A percentile compares a stretch with the other conserved stretches of the same genome.
Evolutionary conservation across 2,113 vertebrate genomes (phyloP).

Genomic region (Thryonomys swinderianus): DNA sequence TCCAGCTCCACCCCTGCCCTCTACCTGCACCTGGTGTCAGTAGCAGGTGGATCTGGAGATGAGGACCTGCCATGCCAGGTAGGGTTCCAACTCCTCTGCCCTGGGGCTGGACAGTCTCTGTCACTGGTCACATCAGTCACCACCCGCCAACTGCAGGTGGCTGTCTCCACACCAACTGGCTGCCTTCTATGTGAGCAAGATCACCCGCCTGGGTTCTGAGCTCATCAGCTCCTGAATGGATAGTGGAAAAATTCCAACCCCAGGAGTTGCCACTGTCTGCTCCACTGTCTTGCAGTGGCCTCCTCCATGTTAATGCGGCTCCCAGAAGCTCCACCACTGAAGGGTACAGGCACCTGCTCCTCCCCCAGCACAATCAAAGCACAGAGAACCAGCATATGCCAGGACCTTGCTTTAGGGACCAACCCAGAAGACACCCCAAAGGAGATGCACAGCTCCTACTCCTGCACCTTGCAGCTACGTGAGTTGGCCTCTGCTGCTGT

Average conservation of each 20-base stretch:
- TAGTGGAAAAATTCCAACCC: background rate
- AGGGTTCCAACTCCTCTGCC: background rate
- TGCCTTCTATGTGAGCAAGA: background rate
- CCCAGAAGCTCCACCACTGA: background rate
- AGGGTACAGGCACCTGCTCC: background rate
- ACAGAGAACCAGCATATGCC: background rate
- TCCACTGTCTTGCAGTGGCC: background rate
- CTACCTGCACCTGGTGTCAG: background rate
- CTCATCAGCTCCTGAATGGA: background rate
- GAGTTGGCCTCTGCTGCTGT: background rate
- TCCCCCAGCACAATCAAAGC: background rate
- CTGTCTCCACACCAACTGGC: background rate
- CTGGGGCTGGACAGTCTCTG: background rate
- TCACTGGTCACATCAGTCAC: rapidly evolving
- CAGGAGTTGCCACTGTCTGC: rapidly evolving
- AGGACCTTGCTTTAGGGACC: background rate
- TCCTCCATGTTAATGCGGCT: too few relatives aligned
- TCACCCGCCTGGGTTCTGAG: background rate
- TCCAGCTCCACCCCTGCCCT: background rate
- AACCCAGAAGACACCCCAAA: background rate
- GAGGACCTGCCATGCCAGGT: background rate
- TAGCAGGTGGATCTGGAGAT: background rate
- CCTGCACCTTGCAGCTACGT: background rate
- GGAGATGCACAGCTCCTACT: rapidly evolving
- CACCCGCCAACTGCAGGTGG: background rate